These are phyloP conservation scores for Mus musculus DNA, from an alignment of 2,113 vertebrate species.

Conservation along the genomic window DNA sequence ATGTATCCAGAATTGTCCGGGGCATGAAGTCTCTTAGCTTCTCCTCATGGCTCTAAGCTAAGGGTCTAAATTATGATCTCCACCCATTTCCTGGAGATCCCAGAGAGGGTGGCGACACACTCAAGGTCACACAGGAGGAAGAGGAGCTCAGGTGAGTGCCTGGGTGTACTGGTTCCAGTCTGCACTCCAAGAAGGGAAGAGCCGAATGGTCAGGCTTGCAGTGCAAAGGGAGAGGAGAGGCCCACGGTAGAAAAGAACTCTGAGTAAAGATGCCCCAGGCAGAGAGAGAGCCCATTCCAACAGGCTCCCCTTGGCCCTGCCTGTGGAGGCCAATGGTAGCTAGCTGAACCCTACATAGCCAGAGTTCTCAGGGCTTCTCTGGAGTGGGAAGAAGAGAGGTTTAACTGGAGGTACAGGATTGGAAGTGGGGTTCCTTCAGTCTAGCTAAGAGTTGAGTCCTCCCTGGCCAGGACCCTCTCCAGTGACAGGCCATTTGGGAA, in stretches of 20 bases:
- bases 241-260: too few species aligned
- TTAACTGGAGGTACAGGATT: not conserved
- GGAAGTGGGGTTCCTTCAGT: not conserved
- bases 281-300: not conserved
- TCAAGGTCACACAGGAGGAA: not conserved
- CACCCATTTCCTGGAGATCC: not conserved
- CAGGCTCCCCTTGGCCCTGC: not conserved
- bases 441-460: not conserved
- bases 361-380: not conserved
- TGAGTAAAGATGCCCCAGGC: not conserved
- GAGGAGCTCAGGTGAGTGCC: not conserved
- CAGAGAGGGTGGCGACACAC: not conserved
- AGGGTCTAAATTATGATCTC: too few species aligned
- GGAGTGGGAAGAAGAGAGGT: not conserved
- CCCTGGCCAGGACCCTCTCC: not conserved
- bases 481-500: slow-evolving; percentile 68
- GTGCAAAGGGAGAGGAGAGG: not conserved
- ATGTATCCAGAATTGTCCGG: not conserved
- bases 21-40: not conserved
- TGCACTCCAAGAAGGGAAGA: not conserved
- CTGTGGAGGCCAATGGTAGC: not conserved
- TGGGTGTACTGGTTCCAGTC: not conserved
- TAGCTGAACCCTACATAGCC: not conserved
- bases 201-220: not conserved
- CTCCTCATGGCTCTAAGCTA: not conserved